phyloP scores from a whole-genome alignment of 2,113 vertebrate species.

The Geococcyx californianus region DNA sequence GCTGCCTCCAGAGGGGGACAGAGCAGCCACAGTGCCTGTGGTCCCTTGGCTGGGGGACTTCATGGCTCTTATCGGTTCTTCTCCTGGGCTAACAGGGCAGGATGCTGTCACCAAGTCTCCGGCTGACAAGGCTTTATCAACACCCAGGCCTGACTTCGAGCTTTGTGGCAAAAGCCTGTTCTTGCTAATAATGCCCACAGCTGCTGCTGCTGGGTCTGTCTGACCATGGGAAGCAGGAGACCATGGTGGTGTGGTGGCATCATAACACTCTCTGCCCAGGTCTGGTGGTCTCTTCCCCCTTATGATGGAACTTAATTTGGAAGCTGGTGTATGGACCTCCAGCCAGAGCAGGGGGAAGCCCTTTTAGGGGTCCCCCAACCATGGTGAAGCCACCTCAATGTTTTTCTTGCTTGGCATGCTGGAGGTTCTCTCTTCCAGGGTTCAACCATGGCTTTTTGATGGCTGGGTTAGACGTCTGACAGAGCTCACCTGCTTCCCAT shows the following conservation, averaged over 20 bases:
- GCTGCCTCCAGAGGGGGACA: not conserved
- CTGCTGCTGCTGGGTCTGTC: not conserved
- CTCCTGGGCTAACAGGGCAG: not conserved
- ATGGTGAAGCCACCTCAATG: not conserved
- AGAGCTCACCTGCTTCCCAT: not conserved
- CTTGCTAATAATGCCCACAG: not conserved
- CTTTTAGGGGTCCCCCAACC: not conserved
- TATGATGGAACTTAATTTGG: not conserved
- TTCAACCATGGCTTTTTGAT: not conserved
- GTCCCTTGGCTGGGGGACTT: not conserved
- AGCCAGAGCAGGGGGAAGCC: not conserved
- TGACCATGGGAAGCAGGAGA: not conserved
- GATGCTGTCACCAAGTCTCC: not conserved
- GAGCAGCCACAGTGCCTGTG: not conserved
- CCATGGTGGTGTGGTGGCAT: rapidly evolving
- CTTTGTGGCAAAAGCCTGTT: not conserved
- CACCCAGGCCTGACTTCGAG: not conserved
- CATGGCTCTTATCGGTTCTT: not conserved
- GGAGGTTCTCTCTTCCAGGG: not conserved
- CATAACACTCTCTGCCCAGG: not conserved
- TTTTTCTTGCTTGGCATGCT: not conserved
- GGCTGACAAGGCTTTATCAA: not conserved
- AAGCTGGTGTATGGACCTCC: not conserved
- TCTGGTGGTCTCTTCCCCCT: not conserved
- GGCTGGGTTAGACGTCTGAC: not conserved